These are phyloP conservation scores for Volucella inanis DNA, from an alignment of 2,888 invertebrate genomes.

Conservation along the genomic window DNA sequence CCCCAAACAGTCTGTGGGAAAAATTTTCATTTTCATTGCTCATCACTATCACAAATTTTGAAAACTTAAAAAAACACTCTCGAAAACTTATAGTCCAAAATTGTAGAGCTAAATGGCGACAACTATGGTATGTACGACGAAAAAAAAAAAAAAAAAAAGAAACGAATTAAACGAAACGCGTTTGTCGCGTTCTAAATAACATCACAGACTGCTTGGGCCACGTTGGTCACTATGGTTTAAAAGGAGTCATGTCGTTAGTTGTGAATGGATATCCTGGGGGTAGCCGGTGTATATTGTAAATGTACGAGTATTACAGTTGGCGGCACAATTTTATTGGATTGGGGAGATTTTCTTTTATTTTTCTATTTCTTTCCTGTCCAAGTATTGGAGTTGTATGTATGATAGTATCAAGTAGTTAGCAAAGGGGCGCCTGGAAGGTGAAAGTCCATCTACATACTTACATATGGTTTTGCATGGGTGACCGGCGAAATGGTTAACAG, in stretches of 20 bases:
- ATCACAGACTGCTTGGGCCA: conserved; percentile 75
- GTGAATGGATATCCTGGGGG: conserved; percentile 62
- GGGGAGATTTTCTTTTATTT: conserved; percentile 39
- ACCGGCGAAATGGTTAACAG: conserved; percentile 60
- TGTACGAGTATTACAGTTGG: conserved; percentile 3
- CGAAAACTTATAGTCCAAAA: conserved; percentile 9
- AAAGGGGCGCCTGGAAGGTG: conserved; percentile 8
- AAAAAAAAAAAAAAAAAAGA: neutral
- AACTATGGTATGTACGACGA: neutral
- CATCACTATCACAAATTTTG: conserved; percentile 27
- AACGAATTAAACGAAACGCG: conserved; percentile 45
- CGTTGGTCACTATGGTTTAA: conserved; percentile 73
- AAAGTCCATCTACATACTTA: conserved; percentile 61
- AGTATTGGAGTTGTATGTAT: conserved; percentile 8
- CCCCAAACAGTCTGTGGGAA: conserved; percentile 54
- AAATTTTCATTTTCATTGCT: conserved; percentile 40
- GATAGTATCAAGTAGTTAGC: neutral
- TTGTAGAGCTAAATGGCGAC: conserved; percentile 10
- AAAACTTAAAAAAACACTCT: conserved; percentile 4
- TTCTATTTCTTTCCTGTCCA: neutral
- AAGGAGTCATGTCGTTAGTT: conserved; percentile 58
- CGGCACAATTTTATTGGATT: neutral
- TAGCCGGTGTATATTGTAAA: neutral
- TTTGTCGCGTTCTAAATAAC: conserved; percentile 74
- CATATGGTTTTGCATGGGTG: conserved; percentile 26